Conservation (phyloP, 2,797 vertebrate species). For the Hoplostethus atlanticus region DNA sequence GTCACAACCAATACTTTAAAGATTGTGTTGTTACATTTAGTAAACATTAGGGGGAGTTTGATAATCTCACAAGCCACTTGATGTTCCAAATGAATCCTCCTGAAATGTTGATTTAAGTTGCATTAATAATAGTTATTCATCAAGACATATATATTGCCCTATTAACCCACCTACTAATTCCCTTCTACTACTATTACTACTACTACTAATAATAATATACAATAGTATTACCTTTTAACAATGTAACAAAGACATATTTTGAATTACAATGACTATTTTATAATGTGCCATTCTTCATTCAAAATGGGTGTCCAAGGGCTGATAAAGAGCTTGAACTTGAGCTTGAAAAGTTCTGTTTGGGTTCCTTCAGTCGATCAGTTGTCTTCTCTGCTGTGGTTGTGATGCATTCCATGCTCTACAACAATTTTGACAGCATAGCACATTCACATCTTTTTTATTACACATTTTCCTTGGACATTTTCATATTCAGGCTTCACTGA, state of each 20-base stretch:
- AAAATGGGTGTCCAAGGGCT: neutral
- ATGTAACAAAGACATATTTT: neutral
- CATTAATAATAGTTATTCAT: neutral
- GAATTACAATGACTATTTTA: neutral
- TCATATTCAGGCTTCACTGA: too few species aligned
- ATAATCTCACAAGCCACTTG: slow-evolving; percentile 27
- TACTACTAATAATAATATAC: neutral
- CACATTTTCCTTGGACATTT: too few species aligned
- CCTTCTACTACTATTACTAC: too few species aligned
- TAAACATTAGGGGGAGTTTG: slow-evolving; percentile 13
- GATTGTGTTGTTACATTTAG: neutral
- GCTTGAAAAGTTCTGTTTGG: too few species aligned
- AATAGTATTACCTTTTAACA: too few species aligned
- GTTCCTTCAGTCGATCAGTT: too few species aligned
- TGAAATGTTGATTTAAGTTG: neutral
- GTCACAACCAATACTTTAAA: slow-evolving; percentile 38
- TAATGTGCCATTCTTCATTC: neutral
- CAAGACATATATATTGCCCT: neutral
- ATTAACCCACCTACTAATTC: neutral
- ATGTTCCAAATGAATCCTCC: slow-evolving; percentile 12
- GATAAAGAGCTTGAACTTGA: neutral
- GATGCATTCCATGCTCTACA: too few species aligned
- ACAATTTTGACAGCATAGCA: too few species aligned
- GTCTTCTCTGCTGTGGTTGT: too few species aligned
- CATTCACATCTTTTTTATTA: too few species aligned